These are phyloP conservation scores for Falco naumanni DNA, from an alignment of 2,797 vertebrate genomes.

Conservation along the genomic window DNA sequence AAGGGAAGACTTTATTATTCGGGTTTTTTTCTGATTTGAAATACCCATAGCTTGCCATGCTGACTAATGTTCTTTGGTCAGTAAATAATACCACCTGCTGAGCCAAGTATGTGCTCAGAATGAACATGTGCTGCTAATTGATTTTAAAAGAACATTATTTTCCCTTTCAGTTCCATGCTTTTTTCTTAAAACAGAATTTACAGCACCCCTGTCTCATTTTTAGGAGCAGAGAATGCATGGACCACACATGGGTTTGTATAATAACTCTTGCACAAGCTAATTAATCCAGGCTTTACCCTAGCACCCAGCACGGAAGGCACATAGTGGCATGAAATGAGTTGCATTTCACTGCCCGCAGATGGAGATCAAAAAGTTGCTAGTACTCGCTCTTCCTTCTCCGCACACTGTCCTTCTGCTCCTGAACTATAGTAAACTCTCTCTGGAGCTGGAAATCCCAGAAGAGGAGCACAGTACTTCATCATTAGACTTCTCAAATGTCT, in stretches of 20 bases:
- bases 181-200: background rate
- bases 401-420: background rate
- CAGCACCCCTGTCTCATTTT: background rate
- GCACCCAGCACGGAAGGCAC: background rate
- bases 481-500: background rate
- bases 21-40: background rate
- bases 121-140: background rate
- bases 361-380: background rate
- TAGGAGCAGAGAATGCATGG: background rate
- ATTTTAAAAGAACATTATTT: background rate
- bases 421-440: background rate
- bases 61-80: constrained; percentile 26
- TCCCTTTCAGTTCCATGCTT: background rate
- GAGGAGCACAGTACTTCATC: background rate
- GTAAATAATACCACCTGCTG: constrained; percentile 45
- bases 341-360: background rate
- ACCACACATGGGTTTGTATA: background rate
- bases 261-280: background rate
- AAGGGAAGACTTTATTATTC: constrained; percentile 4
- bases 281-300: background rate
- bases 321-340: background rate
- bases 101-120: constrained; percentile 3
- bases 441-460: background rate
- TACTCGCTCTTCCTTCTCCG: rapidly evolving
- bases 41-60: background rate